Conservation (phyloP, 2,888 invertebrate species). For the Calameuta filiformis region DNA sequence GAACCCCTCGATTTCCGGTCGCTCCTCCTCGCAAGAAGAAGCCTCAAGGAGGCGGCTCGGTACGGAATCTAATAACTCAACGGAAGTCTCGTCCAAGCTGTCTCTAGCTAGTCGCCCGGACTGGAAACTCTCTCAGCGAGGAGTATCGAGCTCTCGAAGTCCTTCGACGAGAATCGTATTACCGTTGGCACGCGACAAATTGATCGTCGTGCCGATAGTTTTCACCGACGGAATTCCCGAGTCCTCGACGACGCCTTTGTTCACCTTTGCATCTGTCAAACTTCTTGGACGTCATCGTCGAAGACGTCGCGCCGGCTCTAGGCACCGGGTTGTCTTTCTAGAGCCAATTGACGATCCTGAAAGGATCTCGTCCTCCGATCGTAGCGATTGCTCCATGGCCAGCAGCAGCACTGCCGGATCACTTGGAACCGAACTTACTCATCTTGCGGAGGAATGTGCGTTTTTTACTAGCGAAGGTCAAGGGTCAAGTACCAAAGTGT, state of each 20-base stretch:
- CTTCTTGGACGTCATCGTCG: not conserved
- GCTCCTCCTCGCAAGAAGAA: not conserved
- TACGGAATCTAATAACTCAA: not conserved
- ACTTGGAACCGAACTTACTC: slow-evolving; percentile 16
- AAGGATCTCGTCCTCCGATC: slow-evolving; percentile 2
- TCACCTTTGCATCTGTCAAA: slow-evolving; percentile 1
- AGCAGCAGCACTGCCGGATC: slow-evolving; percentile 11
- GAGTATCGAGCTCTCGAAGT: not conserved
- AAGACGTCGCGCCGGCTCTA: not conserved
- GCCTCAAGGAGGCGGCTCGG: not conserved
- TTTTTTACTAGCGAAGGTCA: slow-evolving; percentile 9
- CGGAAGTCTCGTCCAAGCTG: not conserved
- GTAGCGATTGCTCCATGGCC: slow-evolving; percentile 3
- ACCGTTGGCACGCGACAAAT: slow-evolving; percentile 25
- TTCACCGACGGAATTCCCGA: slow-evolving; percentile 34
- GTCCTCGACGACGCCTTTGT: slow-evolving; percentile 8
- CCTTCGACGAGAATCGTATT: not conserved
- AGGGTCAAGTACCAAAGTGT: slow-evolving; percentile 18
- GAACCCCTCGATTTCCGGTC: not conserved
- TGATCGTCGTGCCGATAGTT: slow-evolving; percentile 39
- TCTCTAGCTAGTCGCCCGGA: not conserved
- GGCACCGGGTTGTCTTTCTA: not conserved
- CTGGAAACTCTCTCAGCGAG: not conserved
- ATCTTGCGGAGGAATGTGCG: slow-evolving; percentile 7
- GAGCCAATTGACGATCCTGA: not conserved